These are phyloP conservation scores for Molorchus minor DNA, from an alignment of 2,888 invertebrate genomes.

Conservation along the genomic window DNA sequence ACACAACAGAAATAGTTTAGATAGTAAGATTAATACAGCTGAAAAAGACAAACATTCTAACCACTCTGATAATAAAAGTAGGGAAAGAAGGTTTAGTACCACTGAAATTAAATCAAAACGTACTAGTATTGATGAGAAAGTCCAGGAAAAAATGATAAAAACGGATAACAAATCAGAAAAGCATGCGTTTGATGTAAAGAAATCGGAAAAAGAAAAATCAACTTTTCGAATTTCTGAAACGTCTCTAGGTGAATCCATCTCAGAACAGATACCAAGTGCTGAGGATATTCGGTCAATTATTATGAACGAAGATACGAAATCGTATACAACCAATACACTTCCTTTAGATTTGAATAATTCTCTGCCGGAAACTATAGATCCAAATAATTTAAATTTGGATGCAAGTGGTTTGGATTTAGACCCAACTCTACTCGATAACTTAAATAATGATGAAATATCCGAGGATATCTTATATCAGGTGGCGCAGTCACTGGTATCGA, in stretches of 20 bases:
- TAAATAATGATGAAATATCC: conserved; percentile 73
- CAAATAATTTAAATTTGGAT: conserved; percentile 63
- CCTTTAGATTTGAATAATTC: conserved; percentile 36
- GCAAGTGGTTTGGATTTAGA: conserved; percentile 69
- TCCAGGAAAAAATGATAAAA: too few species aligned
- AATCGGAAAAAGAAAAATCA: conserved; percentile 22
- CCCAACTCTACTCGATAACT: conserved; percentile 67
- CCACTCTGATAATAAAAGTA: conserved; percentile 26
- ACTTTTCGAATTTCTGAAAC: conserved; percentile 22
- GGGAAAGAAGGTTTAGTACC: conserved; percentile 31
- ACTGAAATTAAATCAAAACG: conserved; percentile 47
- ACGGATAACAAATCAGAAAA: conserved; percentile 3
- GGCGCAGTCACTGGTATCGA: conserved; percentile 74
- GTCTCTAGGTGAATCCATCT: conserved; percentile 2
- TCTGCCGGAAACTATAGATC: conserved; percentile 42
- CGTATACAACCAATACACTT: conserved; percentile 47
- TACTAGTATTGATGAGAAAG: conserved; percentile 44
- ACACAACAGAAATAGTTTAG: conserved; percentile 50
- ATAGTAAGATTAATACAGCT: conserved; percentile 44
- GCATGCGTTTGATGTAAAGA: not conserved
- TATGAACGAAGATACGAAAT: conserved; percentile 56
- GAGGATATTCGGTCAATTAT: conserved; percentile 58
- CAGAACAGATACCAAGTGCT: conserved; percentile 40
- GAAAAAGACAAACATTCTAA: conserved; percentile 14
- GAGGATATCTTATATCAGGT: conserved; percentile 78